These are phyloP conservation scores for Hymenopus coronatus DNA, from an alignment of 2,888 invertebrate genomes.

Conservation along the genomic window DNA sequence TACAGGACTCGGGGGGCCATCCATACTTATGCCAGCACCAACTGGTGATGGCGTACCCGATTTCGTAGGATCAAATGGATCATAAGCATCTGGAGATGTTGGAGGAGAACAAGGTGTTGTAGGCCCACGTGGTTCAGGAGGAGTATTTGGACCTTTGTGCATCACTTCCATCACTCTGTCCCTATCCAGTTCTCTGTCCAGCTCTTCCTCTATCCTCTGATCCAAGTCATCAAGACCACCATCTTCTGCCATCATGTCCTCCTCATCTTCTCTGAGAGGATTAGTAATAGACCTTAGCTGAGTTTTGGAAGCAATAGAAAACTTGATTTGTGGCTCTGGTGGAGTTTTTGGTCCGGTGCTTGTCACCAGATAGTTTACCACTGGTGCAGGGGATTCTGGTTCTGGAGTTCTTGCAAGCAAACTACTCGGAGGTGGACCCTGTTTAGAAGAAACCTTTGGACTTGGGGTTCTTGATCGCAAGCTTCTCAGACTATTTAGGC, in stretches of 20 bases:
- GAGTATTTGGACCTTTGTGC: constrained; percentile 70
- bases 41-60: constrained; percentile 65
- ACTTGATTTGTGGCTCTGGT: constrained; percentile 69
- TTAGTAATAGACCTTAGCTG: constrained; percentile 56
- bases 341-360: constrained; percentile 70
- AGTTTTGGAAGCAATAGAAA: constrained; percentile 55
- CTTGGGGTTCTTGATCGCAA: constrained; percentile 23
- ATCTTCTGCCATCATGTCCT: constrained; percentile 40
- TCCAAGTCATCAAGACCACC: constrained; percentile 35
- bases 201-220: constrained; percentile 39
- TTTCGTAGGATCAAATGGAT: constrained; percentile 89
- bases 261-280: constrained; percentile 54
- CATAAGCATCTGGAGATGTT: constrained; percentile 79
- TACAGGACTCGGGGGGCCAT: constrained; percentile 37
- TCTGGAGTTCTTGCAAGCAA: constrained; percentile 35
- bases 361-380: constrained; percentile 41
- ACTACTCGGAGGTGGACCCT: constrained; percentile 28
- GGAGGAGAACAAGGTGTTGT: constrained; percentile 59
- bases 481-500: constrained; percentile 4
- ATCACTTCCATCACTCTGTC: constrained; percentile 24
- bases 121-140: constrained; percentile 54
- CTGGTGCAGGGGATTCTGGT: constrained; percentile 33
- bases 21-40: constrained; percentile 44
- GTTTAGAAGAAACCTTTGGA: constrained; percentile 30
- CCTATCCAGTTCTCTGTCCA: constrained; percentile 39